A percentile compares a stretch with the other conserved stretches of the same genome.
Conservation (phyloP, 2,113 vertebrate species). For the Tor tambroides region DNA sequence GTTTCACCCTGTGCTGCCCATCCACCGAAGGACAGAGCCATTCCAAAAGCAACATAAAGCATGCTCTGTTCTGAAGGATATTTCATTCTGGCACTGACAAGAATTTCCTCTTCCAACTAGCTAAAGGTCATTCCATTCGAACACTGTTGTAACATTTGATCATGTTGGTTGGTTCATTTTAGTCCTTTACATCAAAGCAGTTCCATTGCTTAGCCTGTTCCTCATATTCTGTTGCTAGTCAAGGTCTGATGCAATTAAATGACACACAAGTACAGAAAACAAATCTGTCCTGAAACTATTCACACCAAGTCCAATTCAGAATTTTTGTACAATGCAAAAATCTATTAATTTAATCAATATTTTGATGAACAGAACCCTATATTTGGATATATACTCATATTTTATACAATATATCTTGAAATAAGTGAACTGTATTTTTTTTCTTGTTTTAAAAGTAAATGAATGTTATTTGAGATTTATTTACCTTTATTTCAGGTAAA, state of each 20-base stretch:
- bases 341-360: neutral
- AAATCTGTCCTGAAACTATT: neutral
- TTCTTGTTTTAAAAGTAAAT: neutral
- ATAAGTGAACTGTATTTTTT: neutral
- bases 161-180: neutral
- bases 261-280: neutral
- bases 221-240: neutral
- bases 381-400: too few species aligned
- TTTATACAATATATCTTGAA: neutral
- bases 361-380: neutral
- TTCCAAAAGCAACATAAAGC: conserved; percentile 29
- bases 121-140: conserved; percentile 22
- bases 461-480: neutral
- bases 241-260: neutral
- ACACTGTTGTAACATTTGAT: conserved; percentile 9
- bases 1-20: conserved; percentile 4
- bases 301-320: neutral
- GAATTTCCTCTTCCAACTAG: neutral
- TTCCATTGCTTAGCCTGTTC: neutral
- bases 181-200: neutral
- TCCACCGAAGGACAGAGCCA: conserved; percentile 24
- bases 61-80: conserved; percentile 13
- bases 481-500: neutral
- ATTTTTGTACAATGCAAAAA: neutral
- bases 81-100: neutral